Conservation (phyloP, 2,113 vertebrate species). For the Elgaria multicarinata region DNA sequence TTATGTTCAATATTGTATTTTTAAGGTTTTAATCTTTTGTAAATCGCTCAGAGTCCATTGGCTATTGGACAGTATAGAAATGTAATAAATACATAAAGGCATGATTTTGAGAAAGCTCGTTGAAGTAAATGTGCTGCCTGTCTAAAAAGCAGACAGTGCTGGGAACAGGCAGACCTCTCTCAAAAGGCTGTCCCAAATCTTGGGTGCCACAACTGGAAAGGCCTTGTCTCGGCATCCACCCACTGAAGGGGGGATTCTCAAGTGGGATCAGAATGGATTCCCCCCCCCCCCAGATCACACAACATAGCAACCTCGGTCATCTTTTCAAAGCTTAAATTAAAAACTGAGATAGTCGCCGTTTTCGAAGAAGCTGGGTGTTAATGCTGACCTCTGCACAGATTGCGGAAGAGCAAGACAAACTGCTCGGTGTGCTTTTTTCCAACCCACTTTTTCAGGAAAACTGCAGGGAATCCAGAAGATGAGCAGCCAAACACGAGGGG, state of each 20-base stretch:
- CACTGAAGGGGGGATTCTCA: not conserved
- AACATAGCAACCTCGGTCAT: not conserved
- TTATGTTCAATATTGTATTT: too few relatives aligned
- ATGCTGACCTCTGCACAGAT: not conserved
- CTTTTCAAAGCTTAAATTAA: not conserved
- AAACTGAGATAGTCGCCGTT: not conserved
- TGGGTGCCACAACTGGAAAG: not conserved
- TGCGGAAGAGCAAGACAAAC: not conserved
- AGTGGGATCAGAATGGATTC: not conserved
- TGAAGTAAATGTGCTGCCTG: not conserved
- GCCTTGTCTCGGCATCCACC: not conserved
- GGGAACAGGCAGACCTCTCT: not conserved
- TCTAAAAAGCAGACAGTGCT: not conserved
- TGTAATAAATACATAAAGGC: not conserved
- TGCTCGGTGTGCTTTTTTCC: not conserved
- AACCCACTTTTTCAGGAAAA: not conserved
- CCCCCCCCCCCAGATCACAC: too few relatives aligned
- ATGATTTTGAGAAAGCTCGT: not conserved
- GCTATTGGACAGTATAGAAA: too few relatives aligned
- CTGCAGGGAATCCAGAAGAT: not conserved
- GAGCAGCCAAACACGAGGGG: not conserved
- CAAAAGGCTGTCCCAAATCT: not conserved
- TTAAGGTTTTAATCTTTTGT: too few relatives aligned
- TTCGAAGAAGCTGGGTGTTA: not conserved
- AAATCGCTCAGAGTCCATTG: too few relatives aligned